A percentile compares a stretch with the other conserved stretches of the same genome.
phyloP scores from a whole-genome alignment of 64 coral and sea anemone genomes.

The Pachyseris speciosa region DNA sequence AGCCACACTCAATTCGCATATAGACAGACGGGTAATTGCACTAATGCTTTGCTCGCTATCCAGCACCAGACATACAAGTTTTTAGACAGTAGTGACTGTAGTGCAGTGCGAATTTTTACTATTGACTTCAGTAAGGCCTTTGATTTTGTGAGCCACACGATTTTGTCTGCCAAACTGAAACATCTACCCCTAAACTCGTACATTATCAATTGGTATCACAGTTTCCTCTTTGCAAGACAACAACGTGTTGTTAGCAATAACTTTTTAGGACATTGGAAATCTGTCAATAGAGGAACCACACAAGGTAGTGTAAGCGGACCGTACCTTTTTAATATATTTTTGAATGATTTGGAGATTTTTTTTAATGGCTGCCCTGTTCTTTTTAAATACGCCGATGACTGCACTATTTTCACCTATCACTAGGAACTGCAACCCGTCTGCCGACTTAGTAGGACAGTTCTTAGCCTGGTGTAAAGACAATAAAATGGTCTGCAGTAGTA shows the following conservation, averaged over 20 bases:
- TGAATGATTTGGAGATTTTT: no score
- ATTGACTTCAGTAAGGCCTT: conserved; percentile 75
- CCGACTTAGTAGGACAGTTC: conserved; percentile 55
- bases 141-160: no score
- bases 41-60: conserved; percentile 37
- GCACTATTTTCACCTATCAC: conserved; percentile 70
- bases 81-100: conserved; percentile 22
- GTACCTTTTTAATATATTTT: no score
- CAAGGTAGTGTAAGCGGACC: no score
- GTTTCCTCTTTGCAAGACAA: conserved; percentile 66
- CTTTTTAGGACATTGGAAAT: conserved; percentile 48
- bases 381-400: no score
- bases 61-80: conserved; percentile 20
- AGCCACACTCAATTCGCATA: no score
- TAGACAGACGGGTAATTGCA: no score
- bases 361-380: no score
- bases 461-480: conserved; percentile 58
- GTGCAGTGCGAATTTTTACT: conserved; percentile 41
- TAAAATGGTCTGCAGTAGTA: conserved; percentile 57
- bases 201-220: conserved; percentile 74
- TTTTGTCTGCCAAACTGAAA: no score
- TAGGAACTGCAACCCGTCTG: conserved; percentile 37
- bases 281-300: no score
- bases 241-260: conserved; percentile 53
- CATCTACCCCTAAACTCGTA: neutral